phyloP scores from a whole-genome alignment of 1,140 invertebrate species.

The Panagrolaimus sp. region DNA sequence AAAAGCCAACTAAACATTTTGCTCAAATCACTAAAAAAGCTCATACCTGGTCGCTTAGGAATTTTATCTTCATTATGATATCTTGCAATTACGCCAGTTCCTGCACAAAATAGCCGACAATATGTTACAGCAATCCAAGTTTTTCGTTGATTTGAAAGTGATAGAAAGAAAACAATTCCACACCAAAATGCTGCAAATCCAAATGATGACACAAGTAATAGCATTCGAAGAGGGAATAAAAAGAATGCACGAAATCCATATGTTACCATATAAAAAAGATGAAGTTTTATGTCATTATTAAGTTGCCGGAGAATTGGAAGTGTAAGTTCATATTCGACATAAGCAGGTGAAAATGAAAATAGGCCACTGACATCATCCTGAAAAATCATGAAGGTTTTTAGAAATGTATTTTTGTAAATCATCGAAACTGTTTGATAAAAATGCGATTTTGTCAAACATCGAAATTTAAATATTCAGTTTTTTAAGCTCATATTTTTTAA shows the following conservation, averaged over 20 bases:
- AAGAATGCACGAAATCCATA: conserved; percentile 24
- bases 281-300: neutral
- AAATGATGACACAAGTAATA: conserved; percentile 31
- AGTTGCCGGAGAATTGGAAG: neutral
- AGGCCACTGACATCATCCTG: conserved; percentile 21
- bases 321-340: conserved; percentile 22
- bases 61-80: conserved; percentile 34
- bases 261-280: conserved; percentile 13
- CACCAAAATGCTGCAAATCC: conserved; percentile 33
- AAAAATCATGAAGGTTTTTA: too few relatives aligned
- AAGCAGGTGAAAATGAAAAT: conserved; percentile 19
- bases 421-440: neutral
- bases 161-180: conserved; percentile 18
- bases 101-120: conserved; percentile 40
- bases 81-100: conserved; percentile 32
- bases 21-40: neutral
- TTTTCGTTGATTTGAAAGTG: conserved; percentile 32
- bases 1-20: too few relatives aligned
- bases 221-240: conserved; percentile 20
- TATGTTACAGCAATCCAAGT: conserved; percentile 39
- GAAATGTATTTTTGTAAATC: neutral
- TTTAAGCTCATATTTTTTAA: too few relatives aligned
- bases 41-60: conserved; percentile 27
- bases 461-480: too few relatives aligned
- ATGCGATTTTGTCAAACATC: too few relatives aligned